phyloP scores from a whole-genome alignment of 2,888 invertebrate species.

The Thumatha senex region DNA sequence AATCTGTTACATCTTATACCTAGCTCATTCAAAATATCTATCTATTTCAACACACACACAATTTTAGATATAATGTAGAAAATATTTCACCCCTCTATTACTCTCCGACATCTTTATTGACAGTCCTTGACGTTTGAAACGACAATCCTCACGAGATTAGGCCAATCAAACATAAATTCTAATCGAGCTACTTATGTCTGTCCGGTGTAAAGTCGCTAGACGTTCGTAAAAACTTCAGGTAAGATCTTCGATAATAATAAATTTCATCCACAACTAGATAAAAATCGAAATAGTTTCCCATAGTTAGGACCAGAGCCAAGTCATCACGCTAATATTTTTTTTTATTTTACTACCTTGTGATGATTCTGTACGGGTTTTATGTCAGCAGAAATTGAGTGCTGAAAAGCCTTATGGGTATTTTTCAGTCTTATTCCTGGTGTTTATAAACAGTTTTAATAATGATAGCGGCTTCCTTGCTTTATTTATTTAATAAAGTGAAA shows the following conservation, averaged over 20 bases:
- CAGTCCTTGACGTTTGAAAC: background rate
- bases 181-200: slow-evolving; percentile 6
- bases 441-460: background rate
- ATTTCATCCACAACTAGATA: slow-evolving; percentile 17
- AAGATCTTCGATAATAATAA: slow-evolving; percentile 22
- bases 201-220: slow-evolving; percentile 11
- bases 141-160: background rate
- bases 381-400: slow-evolving; percentile 5
- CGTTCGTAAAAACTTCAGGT: slow-evolving; percentile 28
- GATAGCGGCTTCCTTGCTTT: background rate
- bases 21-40: too few relatives aligned
- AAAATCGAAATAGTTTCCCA: slow-evolving; percentile 40
- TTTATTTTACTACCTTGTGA: slow-evolving; percentile 18
- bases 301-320: slow-evolving; percentile 48
- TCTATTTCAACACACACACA: too few relatives aligned
- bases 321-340: slow-evolving; percentile 38
- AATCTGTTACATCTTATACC: too few relatives aligned
- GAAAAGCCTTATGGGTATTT: slow-evolving; percentile 4
- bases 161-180: slow-evolving; percentile 1
- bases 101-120: background rate
- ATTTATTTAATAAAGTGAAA: background rate
- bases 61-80: too few relatives aligned
- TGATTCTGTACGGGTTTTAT: background rate
- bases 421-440: background rate
- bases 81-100: background rate